Conservation (phyloP, 1,140 invertebrate genomes). For the Metopolophium dirhodum region DNA sequence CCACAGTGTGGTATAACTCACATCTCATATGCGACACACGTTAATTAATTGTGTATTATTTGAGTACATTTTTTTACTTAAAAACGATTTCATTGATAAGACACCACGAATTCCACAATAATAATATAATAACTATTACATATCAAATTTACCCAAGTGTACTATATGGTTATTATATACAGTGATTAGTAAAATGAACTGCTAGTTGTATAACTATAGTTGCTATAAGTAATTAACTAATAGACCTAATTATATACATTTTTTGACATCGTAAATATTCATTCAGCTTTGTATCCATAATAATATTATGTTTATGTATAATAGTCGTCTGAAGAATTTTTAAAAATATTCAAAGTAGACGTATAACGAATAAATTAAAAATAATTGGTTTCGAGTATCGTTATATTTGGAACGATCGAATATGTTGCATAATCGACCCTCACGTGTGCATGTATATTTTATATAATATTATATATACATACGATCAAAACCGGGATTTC, state of each 20-base stretch:
- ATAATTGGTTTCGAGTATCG: neutral
- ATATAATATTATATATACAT: neutral
- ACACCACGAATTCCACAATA: neutral
- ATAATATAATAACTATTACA: neutral
- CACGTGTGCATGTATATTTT: neutral
- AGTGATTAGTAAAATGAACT: neutral
- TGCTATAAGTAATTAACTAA: neutral
- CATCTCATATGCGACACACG: neutral
- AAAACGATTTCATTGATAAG: neutral
- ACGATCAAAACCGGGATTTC: neutral
- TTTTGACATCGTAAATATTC: neutral
- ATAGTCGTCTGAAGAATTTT: neutral
- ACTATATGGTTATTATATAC: neutral
- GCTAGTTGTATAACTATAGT: neutral
- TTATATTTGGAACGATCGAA: neutral
- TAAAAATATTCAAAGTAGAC: neutral
- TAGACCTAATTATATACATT: neutral
- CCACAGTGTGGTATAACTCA: neutral
- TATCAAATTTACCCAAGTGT: neutral
- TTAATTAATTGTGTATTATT: neutral
- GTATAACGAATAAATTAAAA: neutral
- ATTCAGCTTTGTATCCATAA: neutral
- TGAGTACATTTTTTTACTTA: neutral
- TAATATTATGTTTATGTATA: neutral
- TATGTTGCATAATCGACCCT: neutral